A percentile compares a stretch with the other conserved stretches of the same genome.
phyloP scores from a whole-genome alignment of 2,113 vertebrate species.

The Nesoenas mayeri region DNA sequence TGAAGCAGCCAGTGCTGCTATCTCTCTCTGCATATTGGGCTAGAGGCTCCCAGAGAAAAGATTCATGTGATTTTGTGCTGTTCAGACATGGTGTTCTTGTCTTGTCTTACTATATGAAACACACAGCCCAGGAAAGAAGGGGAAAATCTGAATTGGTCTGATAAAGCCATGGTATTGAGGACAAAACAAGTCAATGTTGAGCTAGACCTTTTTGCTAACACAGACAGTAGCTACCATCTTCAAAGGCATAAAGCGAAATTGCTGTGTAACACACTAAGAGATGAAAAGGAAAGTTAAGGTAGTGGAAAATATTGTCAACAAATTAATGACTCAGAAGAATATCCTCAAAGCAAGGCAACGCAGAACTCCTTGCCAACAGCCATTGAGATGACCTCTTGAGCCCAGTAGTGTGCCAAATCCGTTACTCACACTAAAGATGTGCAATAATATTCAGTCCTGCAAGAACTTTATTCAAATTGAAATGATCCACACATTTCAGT shows the following conservation, averaged over 20 bases:
- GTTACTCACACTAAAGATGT: background rate
- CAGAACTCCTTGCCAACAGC: background rate
- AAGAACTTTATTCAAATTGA: background rate
- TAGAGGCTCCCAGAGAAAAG: background rate
- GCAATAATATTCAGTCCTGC: background rate
- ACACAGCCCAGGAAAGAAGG: background rate
- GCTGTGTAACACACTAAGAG: background rate
- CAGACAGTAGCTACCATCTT: background rate
- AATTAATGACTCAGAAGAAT: background rate
- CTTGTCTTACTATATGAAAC: background rate
- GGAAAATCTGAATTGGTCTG: background rate
- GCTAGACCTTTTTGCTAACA: background rate
- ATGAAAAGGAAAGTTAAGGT: background rate
- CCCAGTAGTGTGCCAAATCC: background rate
- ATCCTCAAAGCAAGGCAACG: background rate
- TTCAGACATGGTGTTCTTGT: background rate
- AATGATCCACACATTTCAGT: background rate
- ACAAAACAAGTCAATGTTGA: background rate
- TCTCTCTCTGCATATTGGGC: rapidly evolving
- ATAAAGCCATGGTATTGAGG: background rate
- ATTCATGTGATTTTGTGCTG: background rate
- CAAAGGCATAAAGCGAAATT: background rate
- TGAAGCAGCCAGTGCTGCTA: background rate
- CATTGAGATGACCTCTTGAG: background rate
- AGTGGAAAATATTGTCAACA: background rate